Base-by-base conservation (phyloP, 2,797 vertebrate species). In the Emys orbicularis region DNA sequence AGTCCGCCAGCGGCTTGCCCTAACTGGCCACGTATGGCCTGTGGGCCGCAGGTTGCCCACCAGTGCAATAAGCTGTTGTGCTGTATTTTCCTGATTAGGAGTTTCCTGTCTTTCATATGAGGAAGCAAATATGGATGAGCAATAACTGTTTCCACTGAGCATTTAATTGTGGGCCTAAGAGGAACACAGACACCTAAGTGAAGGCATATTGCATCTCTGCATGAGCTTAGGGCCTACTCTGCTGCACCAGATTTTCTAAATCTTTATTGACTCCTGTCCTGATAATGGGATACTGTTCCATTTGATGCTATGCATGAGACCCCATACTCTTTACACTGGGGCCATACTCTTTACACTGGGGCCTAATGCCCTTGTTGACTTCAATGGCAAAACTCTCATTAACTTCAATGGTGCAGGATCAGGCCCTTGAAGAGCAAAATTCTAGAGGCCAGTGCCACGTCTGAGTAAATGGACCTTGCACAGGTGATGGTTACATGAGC, bases 251-350 rank as follows among this genome's bases (percentile, higher is more conserved):
- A 34, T 15, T 18, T 21, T 81, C 13, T 61, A 61, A 59, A 53
- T 12, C 52, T 84, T 49, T 31, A 12, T 31, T 49, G 52, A 79
- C 16, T 74, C 15, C 53, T 81, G 18, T 29, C 74, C 41, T 41
- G 86, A 93, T 94, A 93, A 52, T 88, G 79, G 87, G 88, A 61
- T 74, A 84, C 68, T 77, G 53, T 65, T 53, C 41, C 95, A 86
- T 90, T 88, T 93, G 79, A 44, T 77, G 4, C 19, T 72, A 5
- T 44, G 2, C 76, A 89, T 83, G 87, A 84, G 65, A 87, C 77
- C 57, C 77, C 8, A 44, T 37, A 76, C 41, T 68, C 31, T 76
- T 91, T 91, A 41, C 23, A 88, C 44, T 44, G 88, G 86, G 90
- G 93, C 77, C 8, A 44, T 37, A 76, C 41, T 68, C 31, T 76